Conservation (phyloP, 2,797 vertebrate genomes). For the Coranthus polyacanthus region DNA sequence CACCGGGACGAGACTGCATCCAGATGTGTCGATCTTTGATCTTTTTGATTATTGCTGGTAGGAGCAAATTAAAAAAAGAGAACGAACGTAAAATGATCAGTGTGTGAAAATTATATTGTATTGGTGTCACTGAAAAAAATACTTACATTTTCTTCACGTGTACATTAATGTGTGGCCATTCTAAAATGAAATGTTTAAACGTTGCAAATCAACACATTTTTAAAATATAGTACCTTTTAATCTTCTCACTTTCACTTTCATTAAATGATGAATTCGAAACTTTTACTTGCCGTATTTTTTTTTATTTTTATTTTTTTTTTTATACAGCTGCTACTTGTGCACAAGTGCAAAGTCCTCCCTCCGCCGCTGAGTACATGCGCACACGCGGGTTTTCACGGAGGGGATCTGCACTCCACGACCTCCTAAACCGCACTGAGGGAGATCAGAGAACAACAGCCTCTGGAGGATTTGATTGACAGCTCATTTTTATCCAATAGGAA, state of each 20-base stretch:
- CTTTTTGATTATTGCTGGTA: neutral
- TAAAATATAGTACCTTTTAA: too few relatives aligned
- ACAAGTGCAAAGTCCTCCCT: neutral
- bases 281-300: neutral
- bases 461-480: slow-evolving; percentile 71
- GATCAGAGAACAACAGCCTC: slow-evolving; percentile 6
- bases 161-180: too few relatives aligned
- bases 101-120: too few relatives aligned
- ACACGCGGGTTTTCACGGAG: slow-evolving; percentile 20
- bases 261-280: too few relatives aligned
- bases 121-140: too few relatives aligned
- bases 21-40: neutral
- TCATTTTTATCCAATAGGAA: slow-evolving; percentile 65
- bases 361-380: too few relatives aligned
- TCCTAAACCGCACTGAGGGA: slow-evolving; percentile 45
- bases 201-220: too few relatives aligned
- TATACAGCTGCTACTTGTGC: neutral
- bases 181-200: too few relatives aligned
- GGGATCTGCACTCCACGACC: slow-evolving; percentile 26
- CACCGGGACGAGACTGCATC: neutral
- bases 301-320: slow-evolving; percentile 1
- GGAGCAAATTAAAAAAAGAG: too few relatives aligned
- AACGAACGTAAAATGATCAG: too few relatives aligned
- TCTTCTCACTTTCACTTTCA: neutral
- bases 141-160: too few relatives aligned